Conservation (phyloP, 2,113 vertebrate genomes). For the Himantopus leucocephalus region DNA sequence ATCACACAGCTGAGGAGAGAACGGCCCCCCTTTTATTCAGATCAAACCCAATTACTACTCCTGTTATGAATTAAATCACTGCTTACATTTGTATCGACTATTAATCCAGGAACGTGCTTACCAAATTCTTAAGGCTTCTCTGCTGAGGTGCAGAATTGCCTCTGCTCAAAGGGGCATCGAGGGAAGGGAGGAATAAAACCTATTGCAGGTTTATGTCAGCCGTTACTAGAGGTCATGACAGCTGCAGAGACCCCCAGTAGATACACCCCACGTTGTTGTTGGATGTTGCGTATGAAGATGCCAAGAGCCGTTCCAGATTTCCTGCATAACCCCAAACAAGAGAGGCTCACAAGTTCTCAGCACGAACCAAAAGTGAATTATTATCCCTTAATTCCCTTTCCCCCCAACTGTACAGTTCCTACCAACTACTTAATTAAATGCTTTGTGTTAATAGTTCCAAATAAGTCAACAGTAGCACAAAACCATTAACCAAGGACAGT, state of each 20-base stretch:
- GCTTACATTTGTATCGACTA: neutral
- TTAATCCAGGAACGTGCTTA: neutral
- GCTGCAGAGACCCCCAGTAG: neutral
- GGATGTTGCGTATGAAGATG: rapidly evolving
- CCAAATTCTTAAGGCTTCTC: neutral
- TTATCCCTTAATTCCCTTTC: neutral
- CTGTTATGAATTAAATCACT: neutral
- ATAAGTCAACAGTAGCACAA: neutral
- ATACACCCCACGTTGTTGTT: rapidly evolving
- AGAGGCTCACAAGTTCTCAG: neutral
- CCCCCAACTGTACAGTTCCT: neutral
- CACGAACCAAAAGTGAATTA: neutral
- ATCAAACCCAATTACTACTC: neutral
- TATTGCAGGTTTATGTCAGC: neutral
- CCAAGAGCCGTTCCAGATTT: neutral
- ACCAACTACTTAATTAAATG: neutral
- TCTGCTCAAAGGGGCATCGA: neutral
- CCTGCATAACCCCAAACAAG: neutral
- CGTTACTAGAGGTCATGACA: neutral
- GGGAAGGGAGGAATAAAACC: neutral
- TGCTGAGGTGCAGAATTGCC: neutral
- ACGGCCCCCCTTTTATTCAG: neutral
- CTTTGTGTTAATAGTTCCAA: neutral
- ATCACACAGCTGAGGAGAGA: neutral
- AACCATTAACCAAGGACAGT: neutral